Evolutionary conservation across 2,113 vertebrate species (phyloP).

Genomic region (Pteropus alecto): DNA sequence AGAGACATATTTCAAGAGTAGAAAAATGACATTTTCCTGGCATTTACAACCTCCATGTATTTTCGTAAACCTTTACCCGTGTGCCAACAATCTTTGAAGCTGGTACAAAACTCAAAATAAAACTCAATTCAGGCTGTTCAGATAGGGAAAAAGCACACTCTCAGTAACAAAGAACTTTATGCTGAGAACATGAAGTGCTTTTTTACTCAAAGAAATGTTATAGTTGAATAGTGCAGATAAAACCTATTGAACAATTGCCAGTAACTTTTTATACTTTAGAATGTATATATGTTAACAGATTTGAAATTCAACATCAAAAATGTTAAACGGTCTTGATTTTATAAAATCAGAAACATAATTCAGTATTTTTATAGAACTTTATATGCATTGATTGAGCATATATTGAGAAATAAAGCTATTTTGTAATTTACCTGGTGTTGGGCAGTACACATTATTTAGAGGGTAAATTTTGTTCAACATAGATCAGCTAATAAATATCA

Average conservation of each 20-base stretch:
- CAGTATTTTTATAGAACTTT: background rate
- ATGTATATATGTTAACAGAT: background rate
- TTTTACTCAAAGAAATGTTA: conserved; percentile 34
- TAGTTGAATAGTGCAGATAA: background rate
- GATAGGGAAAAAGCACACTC: background rate
- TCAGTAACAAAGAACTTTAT: conserved; percentile 42
- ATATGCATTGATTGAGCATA: background rate
- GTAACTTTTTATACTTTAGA: conserved; percentile 31
- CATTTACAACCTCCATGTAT: conserved; percentile 38
- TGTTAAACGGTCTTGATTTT: background rate
- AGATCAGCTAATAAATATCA: background rate
- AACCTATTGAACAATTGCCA: background rate
- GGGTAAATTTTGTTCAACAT: background rate
- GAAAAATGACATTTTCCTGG: conserved; percentile 42
- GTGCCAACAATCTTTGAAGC: conserved; percentile 55
- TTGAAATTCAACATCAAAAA: conserved; percentile 34
- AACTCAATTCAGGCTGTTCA: conserved; percentile 20
- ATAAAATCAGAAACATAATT: background rate
- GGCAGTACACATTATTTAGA: background rate
- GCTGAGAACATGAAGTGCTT: conserved; percentile 44
- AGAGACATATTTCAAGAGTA: background rate
- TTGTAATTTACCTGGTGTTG: background rate
- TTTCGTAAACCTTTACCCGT: conserved; percentile 52
- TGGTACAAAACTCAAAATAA: conserved; percentile 52
- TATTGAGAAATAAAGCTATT: background rate